Conservation (phyloP, 2,797 vertebrate genomes). For the Phoeniculus purpureus region DNA sequence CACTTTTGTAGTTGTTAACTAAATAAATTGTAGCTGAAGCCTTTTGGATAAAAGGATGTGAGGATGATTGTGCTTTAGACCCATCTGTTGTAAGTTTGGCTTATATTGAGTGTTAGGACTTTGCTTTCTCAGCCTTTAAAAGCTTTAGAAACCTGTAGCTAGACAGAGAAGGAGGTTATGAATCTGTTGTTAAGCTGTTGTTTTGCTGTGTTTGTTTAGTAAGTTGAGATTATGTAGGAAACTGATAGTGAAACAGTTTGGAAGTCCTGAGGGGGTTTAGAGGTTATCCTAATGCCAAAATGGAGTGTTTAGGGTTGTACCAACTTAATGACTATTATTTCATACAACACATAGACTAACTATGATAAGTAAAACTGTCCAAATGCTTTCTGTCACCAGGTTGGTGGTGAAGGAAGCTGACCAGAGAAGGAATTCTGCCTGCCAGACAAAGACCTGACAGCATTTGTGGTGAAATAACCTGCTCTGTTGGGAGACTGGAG, state of each 20-base stretch:
- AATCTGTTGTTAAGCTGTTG: background rate
- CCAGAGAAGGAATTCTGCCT: conserved; percentile 26
- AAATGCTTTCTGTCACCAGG: conserved; percentile 5
- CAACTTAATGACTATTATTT: background rate
- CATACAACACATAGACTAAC: background rate
- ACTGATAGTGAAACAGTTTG: background rate
- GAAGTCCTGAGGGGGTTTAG: background rate
- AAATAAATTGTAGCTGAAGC: background rate
- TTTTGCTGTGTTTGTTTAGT: background rate
- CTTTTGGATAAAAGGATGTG: background rate
- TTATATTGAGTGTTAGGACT: background rate
- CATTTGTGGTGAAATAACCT: background rate
- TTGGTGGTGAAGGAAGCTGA: conserved; percentile 10
- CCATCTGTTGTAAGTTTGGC: background rate
- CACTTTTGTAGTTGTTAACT: background rate
- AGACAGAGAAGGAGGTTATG: background rate
- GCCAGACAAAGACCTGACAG: background rate
- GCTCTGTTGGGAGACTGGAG: conserved; percentile 12
- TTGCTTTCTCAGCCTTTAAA: background rate
- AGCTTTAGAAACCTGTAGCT: background rate
- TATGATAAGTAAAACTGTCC: background rate
- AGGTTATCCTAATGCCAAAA: conserved; percentile 37
- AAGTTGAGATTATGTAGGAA: background rate
- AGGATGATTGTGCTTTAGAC: too few species aligned
- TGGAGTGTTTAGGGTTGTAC: background rate